A percentile compares a stretch with the other conserved stretches of the same genome.
Conservation (phyloP, 2,888 invertebrate species). For the Synergus itoensis region DNA sequence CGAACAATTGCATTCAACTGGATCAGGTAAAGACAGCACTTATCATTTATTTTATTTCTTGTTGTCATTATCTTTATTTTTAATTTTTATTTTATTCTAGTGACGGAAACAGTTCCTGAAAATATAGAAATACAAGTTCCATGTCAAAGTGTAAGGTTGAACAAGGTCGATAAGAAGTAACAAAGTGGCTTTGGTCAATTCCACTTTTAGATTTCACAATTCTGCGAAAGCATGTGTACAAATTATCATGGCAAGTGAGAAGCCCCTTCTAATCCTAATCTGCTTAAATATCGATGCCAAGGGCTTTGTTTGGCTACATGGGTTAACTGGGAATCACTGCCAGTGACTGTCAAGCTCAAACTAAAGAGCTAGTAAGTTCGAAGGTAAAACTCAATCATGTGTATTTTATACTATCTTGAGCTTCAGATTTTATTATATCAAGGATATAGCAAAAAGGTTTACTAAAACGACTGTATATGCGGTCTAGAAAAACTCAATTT, state of each 20-base stretch:
- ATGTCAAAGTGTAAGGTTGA: background rate
- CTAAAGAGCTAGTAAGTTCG: constrained; percentile 22
- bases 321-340: background rate
- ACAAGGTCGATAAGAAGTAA: constrained; percentile 37
- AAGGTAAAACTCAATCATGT: constrained; percentile 36
- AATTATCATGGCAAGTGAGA: constrained; percentile 27
- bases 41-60: background rate
- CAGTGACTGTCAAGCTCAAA: constrained; percentile 4
- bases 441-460: constrained; percentile 18
- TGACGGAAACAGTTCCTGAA: background rate
- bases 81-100: background rate
- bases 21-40: background rate
- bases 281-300: constrained; percentile 40
- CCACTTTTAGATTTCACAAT: constrained; percentile 35
- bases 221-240: constrained; percentile 38
- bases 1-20: background rate
- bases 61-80: background rate
- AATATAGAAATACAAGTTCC: background rate
- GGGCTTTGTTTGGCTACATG: constrained; percentile 36
- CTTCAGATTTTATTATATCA: constrained; percentile 21
- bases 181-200: constrained; percentile 27
- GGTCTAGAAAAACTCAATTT: background rate
- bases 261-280: constrained; percentile 41
- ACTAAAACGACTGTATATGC: background rate
- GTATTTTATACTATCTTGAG: constrained; percentile 15